Base-by-base conservation (phyloP, 2,888 invertebrate species). In the Orchesella flavescens region DNA sequence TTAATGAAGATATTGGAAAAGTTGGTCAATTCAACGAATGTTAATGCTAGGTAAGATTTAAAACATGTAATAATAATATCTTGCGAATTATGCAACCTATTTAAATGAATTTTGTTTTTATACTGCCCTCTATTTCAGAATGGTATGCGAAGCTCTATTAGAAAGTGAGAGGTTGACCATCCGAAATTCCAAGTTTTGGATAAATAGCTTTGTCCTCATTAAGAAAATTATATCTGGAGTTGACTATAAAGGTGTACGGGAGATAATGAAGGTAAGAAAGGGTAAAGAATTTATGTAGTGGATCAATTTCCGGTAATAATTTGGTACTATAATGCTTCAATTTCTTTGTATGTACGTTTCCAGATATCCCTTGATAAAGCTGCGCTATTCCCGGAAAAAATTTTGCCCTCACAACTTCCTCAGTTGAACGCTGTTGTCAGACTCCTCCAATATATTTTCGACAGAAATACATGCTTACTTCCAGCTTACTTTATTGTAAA, bases 401-500 rank as follows among this genome's bases (percentile, higher is more conserved):
- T 96, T 73, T 95, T 96, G 90, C 94, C 95, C 1, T 94, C 95
- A 77, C 93, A 95, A 75, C 93, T 95, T 89, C 94, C 95, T 0
- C 96, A 96, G 90, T 91, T 96, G 83, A 93, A 95, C 89, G 94
- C 95, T 9, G 91, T 97, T 44, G 93, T 95, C 88, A 93, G 93
- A 89, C 94, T 97, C 0, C 93, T 97, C 85, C 93, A 94, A 87
- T 94, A 95, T 89, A 97, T 98, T 89, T 96, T 98, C 91, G 96
- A 98, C 90, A 92, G 98, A 53, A 95, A 97, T 90, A 95, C 96
- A 23, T 97, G 97, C 89, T 91, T 98, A 53, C 91, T 98, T 80
- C 98, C 98, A 0, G 96, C 96, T 7, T 98, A 98, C 90, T 95
- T 99, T 89, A 95, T 98, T 86, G 96, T 97, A 0, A 97, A 97